These are phyloP conservation scores for Sepiola atlantica DNA, from an alignment of 2,888 invertebrate species.

Conservation along the genomic window DNA sequence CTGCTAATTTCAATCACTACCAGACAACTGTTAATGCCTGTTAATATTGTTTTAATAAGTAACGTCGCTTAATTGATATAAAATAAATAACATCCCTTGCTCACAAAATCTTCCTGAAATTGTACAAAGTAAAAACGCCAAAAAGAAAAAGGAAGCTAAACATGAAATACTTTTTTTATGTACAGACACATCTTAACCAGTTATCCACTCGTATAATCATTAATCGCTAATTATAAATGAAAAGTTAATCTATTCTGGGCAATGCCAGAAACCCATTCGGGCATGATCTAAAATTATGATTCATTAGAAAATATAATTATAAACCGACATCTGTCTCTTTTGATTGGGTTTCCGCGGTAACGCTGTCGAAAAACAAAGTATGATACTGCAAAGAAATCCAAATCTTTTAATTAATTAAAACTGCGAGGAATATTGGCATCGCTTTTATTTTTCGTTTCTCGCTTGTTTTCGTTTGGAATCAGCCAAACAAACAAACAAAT, in stretches of 20 bases:
- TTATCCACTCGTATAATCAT: neutral
- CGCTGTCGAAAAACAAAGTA: neutral
- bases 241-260: neutral
- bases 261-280: neutral
- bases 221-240: neutral
- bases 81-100: too few species aligned
- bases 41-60: too few species aligned
- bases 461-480: neutral
- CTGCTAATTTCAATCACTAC: too few species aligned
- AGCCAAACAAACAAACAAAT: neutral
- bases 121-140: too few species aligned
- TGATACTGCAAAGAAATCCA: neutral
- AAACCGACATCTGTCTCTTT: neutral
- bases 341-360: slow-evolving; percentile 19
- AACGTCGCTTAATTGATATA: too few species aligned
- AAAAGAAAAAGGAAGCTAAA: too few species aligned
- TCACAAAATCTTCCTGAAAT: too few species aligned
- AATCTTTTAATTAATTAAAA: neutral
- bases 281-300: neutral
- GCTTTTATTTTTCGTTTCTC: neutral
- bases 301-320: neutral
- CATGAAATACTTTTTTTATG: too few species aligned
- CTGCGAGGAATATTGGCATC: neutral
- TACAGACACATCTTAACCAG: neutral
- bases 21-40: too few species aligned